Evolutionary conservation across 2,113 vertebrate species (phyloP), one percentile per base, ranked within the genome.

Genomic region (Thalassoma bifasciatum): DNA sequence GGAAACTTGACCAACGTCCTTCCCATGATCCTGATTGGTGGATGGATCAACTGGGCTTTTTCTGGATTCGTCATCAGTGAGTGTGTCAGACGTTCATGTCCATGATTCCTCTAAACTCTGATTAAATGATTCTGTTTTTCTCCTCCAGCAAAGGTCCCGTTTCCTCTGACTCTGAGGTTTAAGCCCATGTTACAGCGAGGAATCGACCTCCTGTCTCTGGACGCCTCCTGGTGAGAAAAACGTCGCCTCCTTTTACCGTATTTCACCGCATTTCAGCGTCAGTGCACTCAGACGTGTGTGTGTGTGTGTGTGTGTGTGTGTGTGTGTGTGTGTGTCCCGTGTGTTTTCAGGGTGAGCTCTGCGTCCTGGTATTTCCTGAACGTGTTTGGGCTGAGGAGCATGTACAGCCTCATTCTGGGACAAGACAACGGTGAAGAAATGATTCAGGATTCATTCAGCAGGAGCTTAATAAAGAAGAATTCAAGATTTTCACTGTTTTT

Each of bases 11-110:
- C 93, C 68, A 95, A 96, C 30, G 94, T 96, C 6, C 89, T 96
- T 30, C 95, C 95, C 22, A 96, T 96, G 95, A 95, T 96, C 58
- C 22, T 96, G 74, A 95, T 96, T 2, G 95, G 95, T 23, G 95
- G 95, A 52, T 96, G 95, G 95, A 96, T 96, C 73, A 96, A 96
- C 83, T 96, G 95, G 95, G 94, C 94, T 0, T 96, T 96, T 88
- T 96, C 95, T 52, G 95, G 95, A 24, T 96, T 96, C 44, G 90
- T 96, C 70, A 95, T 94, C 9, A 96, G 95, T 96, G 75, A 93
- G 95, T 88, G 58, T 22, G 9, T 13, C 21, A 24, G 14, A 4
- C 30, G n/a, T 30, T 30, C 6, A 30, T 6, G 30, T 30, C 30
- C 30, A 30, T 30, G 30, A 30, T 30, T 6, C 30, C 30, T 30